Evolutionary conservation across 2,113 vertebrate genomes (phyloP).

Genomic region (Pogona vitticeps): DNA sequence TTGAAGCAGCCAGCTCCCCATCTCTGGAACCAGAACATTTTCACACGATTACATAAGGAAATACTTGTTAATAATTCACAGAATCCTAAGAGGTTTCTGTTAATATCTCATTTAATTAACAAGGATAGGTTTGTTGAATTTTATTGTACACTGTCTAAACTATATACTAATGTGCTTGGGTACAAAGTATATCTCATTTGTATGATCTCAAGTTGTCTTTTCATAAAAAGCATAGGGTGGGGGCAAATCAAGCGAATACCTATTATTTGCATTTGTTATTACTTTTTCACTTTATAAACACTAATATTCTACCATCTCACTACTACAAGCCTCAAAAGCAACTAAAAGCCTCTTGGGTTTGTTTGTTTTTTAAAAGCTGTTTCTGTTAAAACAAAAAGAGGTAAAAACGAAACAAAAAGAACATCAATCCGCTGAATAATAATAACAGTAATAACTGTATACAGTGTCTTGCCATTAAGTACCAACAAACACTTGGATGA

Average conservation of each 20-base stretch:
- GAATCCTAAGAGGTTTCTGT: constrained; percentile 16
- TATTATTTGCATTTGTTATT: not conserved
- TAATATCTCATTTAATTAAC: constrained; percentile 30
- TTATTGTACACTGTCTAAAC: constrained; percentile 56
- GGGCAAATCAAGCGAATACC: constrained; percentile 53
- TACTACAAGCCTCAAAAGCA: not conserved
- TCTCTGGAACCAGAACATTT: not conserved
- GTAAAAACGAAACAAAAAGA: too few species aligned
- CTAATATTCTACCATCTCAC: not conserved
- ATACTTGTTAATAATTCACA: constrained; percentile 14
- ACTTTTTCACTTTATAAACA: constrained; percentile 35
- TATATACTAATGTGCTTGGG: constrained; percentile 63
- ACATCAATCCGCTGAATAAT: too few species aligned
- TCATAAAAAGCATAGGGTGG: constrained; percentile 49
- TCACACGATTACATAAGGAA: constrained; percentile 37
- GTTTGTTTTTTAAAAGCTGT: too few species aligned
- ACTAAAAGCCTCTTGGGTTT: too few species aligned
- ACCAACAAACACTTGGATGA: too few species aligned
- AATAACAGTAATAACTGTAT: too few species aligned
- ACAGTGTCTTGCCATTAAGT: too few species aligned
- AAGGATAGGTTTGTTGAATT: constrained; percentile 23
- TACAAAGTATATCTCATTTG: constrained; percentile 47
- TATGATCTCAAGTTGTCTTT: constrained; percentile 62
- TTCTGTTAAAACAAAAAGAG: not conserved
- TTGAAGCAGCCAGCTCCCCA: not conserved